A percentile compares a stretch with the other conserved stretches of the same genome.
phyloP scores from a whole-genome alignment of 2,797 vertebrate genomes.

The Ispidina picta region DNA sequence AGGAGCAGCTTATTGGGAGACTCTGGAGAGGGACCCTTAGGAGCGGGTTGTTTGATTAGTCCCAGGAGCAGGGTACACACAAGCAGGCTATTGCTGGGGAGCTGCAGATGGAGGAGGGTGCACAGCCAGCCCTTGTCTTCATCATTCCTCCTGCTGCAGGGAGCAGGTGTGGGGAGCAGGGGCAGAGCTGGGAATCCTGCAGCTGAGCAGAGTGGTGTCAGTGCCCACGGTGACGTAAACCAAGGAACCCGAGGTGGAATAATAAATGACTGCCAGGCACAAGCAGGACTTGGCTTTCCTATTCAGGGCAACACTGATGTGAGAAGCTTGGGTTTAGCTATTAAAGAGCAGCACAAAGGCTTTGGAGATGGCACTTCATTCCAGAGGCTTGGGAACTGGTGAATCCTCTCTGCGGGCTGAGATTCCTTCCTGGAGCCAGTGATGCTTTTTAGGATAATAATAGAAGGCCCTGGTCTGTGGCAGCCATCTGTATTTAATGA shows the following conservation, averaged over 20 bases:
- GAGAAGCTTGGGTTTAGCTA: not conserved
- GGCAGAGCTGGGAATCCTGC: not conserved
- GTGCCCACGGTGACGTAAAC: accelerated
- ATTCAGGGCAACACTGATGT: not conserved
- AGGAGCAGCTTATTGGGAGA: not conserved
- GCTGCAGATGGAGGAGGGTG: not conserved
- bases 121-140: not conserved
- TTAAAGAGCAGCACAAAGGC: not conserved
- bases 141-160: not conserved
- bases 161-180: not conserved
- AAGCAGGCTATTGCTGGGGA: not conserved
- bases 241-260: not conserved
- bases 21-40: not conserved
- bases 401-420: not conserved
- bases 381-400: not conserved
- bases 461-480: not conserved
- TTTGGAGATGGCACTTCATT: not conserved
- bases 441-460: not conserved
- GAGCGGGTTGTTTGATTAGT: not conserved
- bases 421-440: not conserved
- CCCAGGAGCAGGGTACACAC: not conserved
- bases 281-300: not conserved
- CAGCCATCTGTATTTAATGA: not conserved
- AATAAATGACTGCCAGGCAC: not conserved
- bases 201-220: not conserved